Base-by-base conservation (phyloP, 2,888 invertebrate species). In the Atherix ibis region DNA sequence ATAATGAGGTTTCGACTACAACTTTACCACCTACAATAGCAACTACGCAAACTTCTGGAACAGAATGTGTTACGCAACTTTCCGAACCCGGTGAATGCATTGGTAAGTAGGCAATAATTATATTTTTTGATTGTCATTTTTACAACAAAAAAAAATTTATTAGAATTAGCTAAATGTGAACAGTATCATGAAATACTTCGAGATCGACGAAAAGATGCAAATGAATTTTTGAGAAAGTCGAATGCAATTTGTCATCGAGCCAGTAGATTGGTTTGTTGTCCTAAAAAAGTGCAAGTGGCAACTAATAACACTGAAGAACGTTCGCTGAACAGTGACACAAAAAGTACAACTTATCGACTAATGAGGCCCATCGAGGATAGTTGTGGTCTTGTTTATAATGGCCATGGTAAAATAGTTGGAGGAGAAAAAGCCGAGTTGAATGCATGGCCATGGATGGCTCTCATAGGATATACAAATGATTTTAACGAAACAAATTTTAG, bases 401-500 rank as follows among this genome's bases (percentile, higher is more conserved):
- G 18, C 2, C 36, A 36, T 15, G 27, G 27, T 6, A 36, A 31
- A 18, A 71, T 85, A 2, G 81, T 87, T 2, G 81, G 80, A 5
- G 87, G 87, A 1, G 55, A 66, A 1, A 66, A 71, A 6, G 76
- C 81, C 4, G 60, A 66, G 32, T 57, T 72, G 39, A 82, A 77
- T 14, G 72, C 76, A 32, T 84, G 81, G 71, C 85, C 85, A 1
- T 87, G 84, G 83, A 69, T 82, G 45, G 73, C 73, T 0, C 68
- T 76, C 3, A 58, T 85, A 22, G 85, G 83, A 0, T 85, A 80
- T 51, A 65, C 62, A 40, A 57, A 53, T 36, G 57, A 62, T 46
- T 57, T 60, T 18, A 59, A 48, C 27, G 47, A 39, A 4, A 50
- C 42, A 2, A 48, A 52, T 0, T 62, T 57, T 13, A 60, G 56